Percentiles rank a stretch among this genome's conserved stretches.
Evolutionary conservation across 2,113 vertebrate genomes (phyloP).

Genomic region (Prunella fulvescens): DNA sequence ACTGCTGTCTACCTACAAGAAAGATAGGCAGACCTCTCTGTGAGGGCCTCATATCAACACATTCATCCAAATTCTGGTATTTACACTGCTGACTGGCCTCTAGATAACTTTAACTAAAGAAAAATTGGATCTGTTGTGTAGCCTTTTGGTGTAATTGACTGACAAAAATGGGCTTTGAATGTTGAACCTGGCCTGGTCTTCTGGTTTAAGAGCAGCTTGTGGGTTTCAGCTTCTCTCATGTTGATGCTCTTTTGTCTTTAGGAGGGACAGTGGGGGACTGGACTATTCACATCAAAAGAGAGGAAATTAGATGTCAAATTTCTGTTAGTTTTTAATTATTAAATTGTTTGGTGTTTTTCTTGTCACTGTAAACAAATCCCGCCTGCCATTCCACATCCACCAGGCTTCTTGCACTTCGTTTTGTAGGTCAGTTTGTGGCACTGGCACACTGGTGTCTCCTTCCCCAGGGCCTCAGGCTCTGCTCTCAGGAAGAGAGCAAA

Average conservation of each 20-base stretch:
- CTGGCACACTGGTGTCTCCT: rapidly evolving
- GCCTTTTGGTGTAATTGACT: neutral
- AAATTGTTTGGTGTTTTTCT: neutral
- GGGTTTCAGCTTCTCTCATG: neutral
- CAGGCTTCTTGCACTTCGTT: neutral
- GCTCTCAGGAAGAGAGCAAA: neutral
- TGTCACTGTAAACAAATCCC: neutral
- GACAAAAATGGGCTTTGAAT: neutral
- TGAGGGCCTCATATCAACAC: rapidly evolving
- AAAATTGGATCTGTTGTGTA: neutral
- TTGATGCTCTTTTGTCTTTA: neutral
- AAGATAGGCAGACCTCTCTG: neutral
- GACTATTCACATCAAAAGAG: neutral
- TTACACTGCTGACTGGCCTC: neutral
- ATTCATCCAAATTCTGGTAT: neutral
- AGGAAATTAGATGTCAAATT: neutral
- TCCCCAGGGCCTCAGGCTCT: neutral
- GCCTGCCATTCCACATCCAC: neutral
- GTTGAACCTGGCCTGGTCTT: neutral
- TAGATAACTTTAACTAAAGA: neutral
- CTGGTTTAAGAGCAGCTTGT: neutral
- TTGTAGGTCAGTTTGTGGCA: neutral
- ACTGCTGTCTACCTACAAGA: neutral
- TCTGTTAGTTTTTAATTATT: neutral
- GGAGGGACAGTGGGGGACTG: neutral